Conservation (phyloP, 2,113 vertebrate genomes). For the Cinclus mexicanus region DNA sequence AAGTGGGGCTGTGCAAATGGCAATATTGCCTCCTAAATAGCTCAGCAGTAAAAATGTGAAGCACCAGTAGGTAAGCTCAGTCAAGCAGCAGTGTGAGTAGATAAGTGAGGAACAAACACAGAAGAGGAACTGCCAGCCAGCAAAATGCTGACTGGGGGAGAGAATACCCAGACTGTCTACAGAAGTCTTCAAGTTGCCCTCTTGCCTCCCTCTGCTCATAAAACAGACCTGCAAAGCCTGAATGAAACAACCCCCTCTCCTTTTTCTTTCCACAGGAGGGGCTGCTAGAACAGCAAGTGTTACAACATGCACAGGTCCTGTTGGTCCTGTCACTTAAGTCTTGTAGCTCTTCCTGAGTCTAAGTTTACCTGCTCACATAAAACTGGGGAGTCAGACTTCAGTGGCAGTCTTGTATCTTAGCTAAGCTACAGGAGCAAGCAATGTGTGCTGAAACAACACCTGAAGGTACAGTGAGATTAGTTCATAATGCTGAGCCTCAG, state of each 20-base stretch:
- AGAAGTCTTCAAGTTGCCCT: neutral
- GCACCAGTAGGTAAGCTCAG: neutral
- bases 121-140: neutral
- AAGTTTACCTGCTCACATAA: neutral
- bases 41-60: neutral
- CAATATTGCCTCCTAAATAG: neutral
- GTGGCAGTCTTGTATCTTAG: neutral
- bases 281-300: neutral
- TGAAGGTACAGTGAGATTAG: slow-evolving; percentile 53
- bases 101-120: neutral
- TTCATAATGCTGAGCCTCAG: slow-evolving; percentile 44
- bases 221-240: neutral
- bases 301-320: neutral
- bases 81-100: neutral
- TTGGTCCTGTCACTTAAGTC: neutral
- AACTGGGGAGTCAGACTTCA: neutral
- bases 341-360: neutral
- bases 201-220: neutral
- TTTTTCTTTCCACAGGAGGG: neutral
- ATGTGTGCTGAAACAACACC: neutral
- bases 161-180: neutral
- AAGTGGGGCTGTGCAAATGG: neutral
- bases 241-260: neutral
- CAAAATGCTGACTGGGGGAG: neutral
- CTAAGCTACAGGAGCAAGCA: neutral